Conservation (phyloP, 1,140 invertebrate genomes). For the Eurosta solidaginis region DNA sequence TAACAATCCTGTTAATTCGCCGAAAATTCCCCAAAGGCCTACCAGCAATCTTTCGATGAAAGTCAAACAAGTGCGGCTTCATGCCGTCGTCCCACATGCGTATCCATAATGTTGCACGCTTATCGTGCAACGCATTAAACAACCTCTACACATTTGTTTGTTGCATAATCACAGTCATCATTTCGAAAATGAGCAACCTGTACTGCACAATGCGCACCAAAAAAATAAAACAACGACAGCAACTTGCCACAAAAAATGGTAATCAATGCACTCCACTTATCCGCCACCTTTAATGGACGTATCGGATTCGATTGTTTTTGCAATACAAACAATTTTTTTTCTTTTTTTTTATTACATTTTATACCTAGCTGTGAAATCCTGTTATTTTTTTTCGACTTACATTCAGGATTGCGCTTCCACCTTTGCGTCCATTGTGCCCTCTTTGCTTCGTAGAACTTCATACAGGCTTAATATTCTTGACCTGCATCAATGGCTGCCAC, state of each 20-base stretch:
- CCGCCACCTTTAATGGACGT: slow-evolving; percentile 5
- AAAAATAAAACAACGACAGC: not conserved
- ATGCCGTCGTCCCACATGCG: not conserved
- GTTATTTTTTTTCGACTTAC: not conserved
- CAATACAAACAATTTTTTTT: not conserved
- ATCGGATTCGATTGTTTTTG: slow-evolving; percentile 10
- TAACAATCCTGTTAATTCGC: slow-evolving; percentile 31
- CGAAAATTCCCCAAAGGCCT: slow-evolving; percentile 24
- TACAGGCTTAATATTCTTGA: too few species aligned
- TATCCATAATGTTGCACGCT: not conserved
- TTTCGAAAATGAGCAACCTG: not conserved
- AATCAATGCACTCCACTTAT: slow-evolving; percentile 24
- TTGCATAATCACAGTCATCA: slow-evolving; percentile 30
- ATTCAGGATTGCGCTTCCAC: too few species aligned
- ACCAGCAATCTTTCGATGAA: not conserved
- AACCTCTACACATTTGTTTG: not conserved
- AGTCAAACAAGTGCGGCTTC: not conserved
- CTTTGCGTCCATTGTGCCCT: not conserved
- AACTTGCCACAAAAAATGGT: not conserved
- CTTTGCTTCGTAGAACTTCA: too few species aligned
- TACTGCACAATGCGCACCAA: not conserved
- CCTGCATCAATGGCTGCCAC: too few species aligned
- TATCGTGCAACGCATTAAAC: not conserved
- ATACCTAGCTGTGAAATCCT: not conserved
- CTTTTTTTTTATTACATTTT: not conserved